Evolutionary conservation across 2,797 vertebrate species (phyloP), one percentile per base, ranked within the genome.

Genomic region (Trichosurus vulpecula): DNA sequence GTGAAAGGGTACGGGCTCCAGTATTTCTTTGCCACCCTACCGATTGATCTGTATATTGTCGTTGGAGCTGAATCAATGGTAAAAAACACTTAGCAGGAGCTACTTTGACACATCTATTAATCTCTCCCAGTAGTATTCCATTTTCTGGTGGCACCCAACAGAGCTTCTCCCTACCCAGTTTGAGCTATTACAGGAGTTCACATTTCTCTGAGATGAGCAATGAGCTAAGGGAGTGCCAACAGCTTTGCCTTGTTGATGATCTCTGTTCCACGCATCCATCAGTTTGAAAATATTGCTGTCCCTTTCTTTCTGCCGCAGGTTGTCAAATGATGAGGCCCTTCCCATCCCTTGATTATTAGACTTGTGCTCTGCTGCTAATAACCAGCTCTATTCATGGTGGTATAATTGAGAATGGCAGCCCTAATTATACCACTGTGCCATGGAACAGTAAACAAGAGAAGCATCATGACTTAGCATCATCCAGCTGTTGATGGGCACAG

Each of bases 281-380:
- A 25, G 29, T 90, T 90, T 93, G 74, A 55, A 95, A 93, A 92
- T 19, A 35, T 31, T 2, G 16, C 95, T 30, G 6, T 87, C 90
- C 93, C 55, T 89, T 52, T 93, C 92, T 94, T 47, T 56, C 57
- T 95, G 55, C 90, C n/a, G 2, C 35, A 91, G 93, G 95, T n/a
- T 91, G 54, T 96, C 55, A 91, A 94, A 94, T 93, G 58, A 92
- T 47, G 93, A 97, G 93, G 13, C 0, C 0, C 58, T 91, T 56
- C 90, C 53, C 31, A 31, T 57, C 47, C 35, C 25, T 91, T 57
- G 90, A 61, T 93, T 61, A 90, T 94, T 95, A 95, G 91, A 51
- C 47, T 31, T 93, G 52, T 41, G 16, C 92, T 91, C 93, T 31
- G 90, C 54, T 93, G n/a, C 41, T 94, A 90, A 92, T 90, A 93